phyloP scores from a whole-genome alignment of 2,888 invertebrate species.

The Allacma fusca region DNA sequence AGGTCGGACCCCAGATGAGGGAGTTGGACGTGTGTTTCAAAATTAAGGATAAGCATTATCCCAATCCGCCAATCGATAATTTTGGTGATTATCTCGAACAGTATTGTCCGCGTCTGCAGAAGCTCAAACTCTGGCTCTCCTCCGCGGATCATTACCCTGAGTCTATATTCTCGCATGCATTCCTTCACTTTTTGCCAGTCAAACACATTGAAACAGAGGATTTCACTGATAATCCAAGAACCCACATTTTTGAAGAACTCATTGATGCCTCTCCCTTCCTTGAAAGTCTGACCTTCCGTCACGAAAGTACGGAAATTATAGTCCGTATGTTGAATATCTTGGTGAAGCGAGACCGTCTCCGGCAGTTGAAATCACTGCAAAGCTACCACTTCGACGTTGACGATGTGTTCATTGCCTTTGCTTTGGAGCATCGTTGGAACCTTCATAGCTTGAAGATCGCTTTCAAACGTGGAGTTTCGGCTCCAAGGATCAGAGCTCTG shows the following conservation, averaged over 20 bases:
- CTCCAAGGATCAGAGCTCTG: not conserved
- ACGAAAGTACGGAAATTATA: slow-evolving; percentile 20
- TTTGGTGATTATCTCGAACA: slow-evolving; percentile 16
- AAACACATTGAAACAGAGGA: slow-evolving; percentile 18
- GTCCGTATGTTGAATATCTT: not conserved
- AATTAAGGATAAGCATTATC: not conserved
- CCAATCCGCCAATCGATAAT: not conserved
- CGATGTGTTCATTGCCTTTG: slow-evolving; percentile 10
- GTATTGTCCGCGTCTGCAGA: slow-evolving; percentile 21
- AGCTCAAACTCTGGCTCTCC: slow-evolving; percentile 6
- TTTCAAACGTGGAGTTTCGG: slow-evolving; percentile 17
- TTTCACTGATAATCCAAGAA: not conserved
- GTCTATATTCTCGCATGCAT: not conserved
- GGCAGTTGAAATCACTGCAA: not conserved
- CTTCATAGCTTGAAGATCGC: slow-evolving; percentile 13
- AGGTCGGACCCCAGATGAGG: slow-evolving; percentile 6
- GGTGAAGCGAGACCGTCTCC: not conserved
- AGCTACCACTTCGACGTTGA: not conserved
- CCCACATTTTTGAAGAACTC: slow-evolving; percentile 25
- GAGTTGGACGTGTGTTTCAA: not conserved
- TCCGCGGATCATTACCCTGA: not conserved
- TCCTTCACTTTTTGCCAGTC: slow-evolving; percentile 3
- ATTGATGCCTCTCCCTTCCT: slow-evolving; percentile 13
- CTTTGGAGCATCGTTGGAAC: slow-evolving; percentile 10
- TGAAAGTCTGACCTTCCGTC: not conserved